These are phyloP conservation scores for Chymomyza procnemis DNA, from an alignment of 2,888 invertebrate genomes.

Conservation along the genomic window DNA sequence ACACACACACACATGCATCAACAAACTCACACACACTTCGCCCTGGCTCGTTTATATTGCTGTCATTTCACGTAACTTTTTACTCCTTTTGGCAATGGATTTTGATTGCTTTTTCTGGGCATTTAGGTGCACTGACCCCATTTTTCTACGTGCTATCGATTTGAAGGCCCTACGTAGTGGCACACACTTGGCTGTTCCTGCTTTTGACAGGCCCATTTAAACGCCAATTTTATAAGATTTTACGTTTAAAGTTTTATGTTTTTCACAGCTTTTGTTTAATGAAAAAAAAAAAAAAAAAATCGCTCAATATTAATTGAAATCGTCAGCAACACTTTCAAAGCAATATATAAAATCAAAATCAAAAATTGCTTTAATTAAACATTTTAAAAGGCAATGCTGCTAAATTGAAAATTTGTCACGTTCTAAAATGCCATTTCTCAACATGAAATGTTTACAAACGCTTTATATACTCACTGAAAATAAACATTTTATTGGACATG, in stretches of 20 bases:
- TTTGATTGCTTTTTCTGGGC: conserved; percentile 69
- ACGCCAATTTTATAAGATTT: conserved; percentile 1
- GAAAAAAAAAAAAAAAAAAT: neutral
- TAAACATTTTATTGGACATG: neutral
- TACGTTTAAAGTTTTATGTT: conserved; percentile 6
- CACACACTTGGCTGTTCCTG: neutral
- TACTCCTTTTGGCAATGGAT: conserved; percentile 64
- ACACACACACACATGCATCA: neutral
- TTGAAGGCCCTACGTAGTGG: conserved; percentile 43
- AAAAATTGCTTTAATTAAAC: conserved; percentile 42
- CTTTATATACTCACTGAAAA: neutral
- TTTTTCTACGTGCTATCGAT: conserved; percentile 72
- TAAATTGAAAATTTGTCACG: conserved; percentile 14
- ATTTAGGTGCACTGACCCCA: conserved; percentile 67
- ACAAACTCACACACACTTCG: no score
- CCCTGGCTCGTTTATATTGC: neutral
- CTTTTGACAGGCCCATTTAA: neutral
- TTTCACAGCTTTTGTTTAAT: conserved; percentile 14
- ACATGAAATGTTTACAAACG: neutral
- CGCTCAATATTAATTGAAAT: conserved; percentile 34
- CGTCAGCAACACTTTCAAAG: conserved; percentile 12
- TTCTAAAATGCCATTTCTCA: neutral
- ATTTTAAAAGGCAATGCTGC: neutral
- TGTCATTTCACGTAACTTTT: neutral
- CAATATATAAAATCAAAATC: conserved; percentile 33